Base-by-base conservation (phyloP, 2,797 vertebrate species). In the Myiotriccus ornatus region DNA sequence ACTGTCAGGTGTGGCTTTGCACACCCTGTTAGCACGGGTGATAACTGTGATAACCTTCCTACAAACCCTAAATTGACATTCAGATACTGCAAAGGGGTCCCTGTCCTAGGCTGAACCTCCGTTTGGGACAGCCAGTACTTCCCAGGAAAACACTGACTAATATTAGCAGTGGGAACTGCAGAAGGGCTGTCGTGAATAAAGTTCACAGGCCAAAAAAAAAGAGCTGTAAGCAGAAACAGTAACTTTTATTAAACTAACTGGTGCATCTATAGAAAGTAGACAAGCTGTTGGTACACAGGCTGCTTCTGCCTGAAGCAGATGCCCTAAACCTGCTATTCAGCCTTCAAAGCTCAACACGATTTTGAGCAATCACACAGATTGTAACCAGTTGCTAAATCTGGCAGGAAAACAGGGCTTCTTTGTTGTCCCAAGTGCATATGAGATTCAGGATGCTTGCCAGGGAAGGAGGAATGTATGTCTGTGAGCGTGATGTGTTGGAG, bases 391-490 rank as follows among this genome's bases (percentile, higher is more conserved):
- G 83, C 82, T 92, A 93, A 89, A 91, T 78, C 79, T 94, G 95
- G 79, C 64, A 91, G 71, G 13, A 82, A 87, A 95, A 5, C 56
- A 70, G 27, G 20, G 53, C 35, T 94, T 74, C 53, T 73, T 83
- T 63, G 6, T 43, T 74, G 77, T 89, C 64, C 71, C 56, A 34
- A 83, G 64, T 68, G 70, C 76, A 39, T 64, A 5, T 53, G 69
- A 92, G 80, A 81, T 81, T 64, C 82, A 55, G 75, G 82, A 64
- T 43, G 71, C 46, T 75, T 92, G 94, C 93, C 95, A 96, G 69
- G 49, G 64, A 68, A 49, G 30, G 41, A 41, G 21, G 41, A 74
- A 43, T 28, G 37, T 28, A 15, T 57, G 82, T 64, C 69, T 81
- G 60, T 21, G 79, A 85, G 76, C 7, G 60, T 71, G 75, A 85